Evolutionary conservation across 2,113 vertebrate species (phyloP).

Genomic region (Ptilorrhoa leucosticta): DNA sequence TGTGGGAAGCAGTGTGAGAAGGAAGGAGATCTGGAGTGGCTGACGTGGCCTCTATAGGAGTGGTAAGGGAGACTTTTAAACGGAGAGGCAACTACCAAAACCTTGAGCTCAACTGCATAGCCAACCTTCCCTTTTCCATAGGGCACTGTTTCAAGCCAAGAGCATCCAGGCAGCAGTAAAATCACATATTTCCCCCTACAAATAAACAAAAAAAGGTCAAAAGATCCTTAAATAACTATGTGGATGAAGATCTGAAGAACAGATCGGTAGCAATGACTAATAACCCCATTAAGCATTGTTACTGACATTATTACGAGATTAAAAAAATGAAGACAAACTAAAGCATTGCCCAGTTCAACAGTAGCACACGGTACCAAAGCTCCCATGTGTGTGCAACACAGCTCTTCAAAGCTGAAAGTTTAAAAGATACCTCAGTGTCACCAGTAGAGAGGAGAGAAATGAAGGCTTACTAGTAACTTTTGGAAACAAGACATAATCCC

Average conservation of each 20-base stretch:
- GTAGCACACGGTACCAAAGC: neutral
- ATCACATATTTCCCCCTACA: neutral
- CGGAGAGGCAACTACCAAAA: neutral
- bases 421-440: neutral
- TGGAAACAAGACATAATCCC: neutral
- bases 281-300: neutral
- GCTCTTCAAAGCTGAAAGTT: neutral
- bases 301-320: neutral
- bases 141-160: neutral
- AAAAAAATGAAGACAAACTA: neutral
- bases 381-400: accelerated
- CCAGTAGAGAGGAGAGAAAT: neutral
- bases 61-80: neutral
- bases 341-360: neutral
- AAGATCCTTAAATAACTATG: neutral
- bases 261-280: neutral
- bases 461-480: neutral
- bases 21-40: neutral
- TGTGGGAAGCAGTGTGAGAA: accelerated
- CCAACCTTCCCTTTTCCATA: neutral
- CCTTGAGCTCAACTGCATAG: neutral
- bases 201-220: neutral
- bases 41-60: accelerated
- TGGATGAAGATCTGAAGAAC: neutral
- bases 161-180: neutral